These are phyloP conservation scores for Leptinotarsa rubiginosa DNA, from an alignment of 2,888 invertebrate genomes.

Conservation along the genomic window DNA sequence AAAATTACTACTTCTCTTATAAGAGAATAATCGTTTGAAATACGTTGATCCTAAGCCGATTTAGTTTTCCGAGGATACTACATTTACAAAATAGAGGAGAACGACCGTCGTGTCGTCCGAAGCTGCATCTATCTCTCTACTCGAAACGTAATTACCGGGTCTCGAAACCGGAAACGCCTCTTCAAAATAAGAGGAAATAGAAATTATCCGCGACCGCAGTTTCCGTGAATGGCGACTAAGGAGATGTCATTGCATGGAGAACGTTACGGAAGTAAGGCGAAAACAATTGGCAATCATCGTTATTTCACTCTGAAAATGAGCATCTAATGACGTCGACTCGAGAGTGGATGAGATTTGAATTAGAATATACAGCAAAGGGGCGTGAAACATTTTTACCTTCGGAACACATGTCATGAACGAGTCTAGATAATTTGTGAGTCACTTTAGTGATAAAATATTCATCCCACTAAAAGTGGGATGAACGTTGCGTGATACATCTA, in stretches of 20 bases:
- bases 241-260: slow-evolving; percentile 5
- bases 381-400: not conserved
- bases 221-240: not conserved
- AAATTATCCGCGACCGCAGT: slow-evolving; percentile 19
- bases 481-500: too few relatives aligned
- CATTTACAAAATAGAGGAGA: not conserved
- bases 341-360: not conserved
- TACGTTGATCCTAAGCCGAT: not conserved
- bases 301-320: slow-evolving; percentile 16
- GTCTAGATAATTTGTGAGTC: not conserved
- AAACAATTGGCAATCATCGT: slow-evolving; percentile 23
- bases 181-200: slow-evolving; percentile 21
- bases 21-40: not conserved
- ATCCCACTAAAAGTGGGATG: too few relatives aligned
- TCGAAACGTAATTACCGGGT: slow-evolving; percentile 15
- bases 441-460: not conserved
- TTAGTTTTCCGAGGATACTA: not conserved
- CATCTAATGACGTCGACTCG: slow-evolving; percentile 8
- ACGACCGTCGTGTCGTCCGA: not conserved
- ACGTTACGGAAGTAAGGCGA: slow-evolving; percentile 14
- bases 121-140: slow-evolving; percentile 8
- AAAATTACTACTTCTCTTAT: not conserved
- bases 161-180: slow-evolving; percentile 10
- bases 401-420: not conserved
- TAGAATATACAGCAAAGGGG: not conserved